Conservation (phyloP, 2,797 vertebrate species). For the Enteromius viviparus region DNA sequence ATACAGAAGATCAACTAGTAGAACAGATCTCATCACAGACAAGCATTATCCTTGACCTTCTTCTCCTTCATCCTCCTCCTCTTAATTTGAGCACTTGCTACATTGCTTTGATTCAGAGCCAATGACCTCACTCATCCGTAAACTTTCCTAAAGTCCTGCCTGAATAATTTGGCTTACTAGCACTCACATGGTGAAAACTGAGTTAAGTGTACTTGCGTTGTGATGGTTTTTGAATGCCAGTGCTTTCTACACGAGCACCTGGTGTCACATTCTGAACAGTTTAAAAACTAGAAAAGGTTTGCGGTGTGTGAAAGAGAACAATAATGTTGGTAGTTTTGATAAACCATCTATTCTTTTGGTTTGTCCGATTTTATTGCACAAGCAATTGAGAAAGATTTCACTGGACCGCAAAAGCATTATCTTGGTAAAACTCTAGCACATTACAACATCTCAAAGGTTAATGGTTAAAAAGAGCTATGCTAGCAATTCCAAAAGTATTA, state of each 20-base stretch:
- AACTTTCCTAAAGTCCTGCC: background rate
- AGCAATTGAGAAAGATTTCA: constrained; percentile 4
- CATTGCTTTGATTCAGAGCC: background rate
- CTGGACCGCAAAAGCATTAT: background rate
- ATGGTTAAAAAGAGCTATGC: constrained; percentile 32
- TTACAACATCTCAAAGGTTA: constrained; percentile 24
- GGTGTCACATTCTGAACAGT: background rate
- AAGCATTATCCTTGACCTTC: background rate
- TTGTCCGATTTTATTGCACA: background rate
- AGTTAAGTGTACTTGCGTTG: background rate
- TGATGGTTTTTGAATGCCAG: background rate
- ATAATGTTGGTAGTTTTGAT: constrained; percentile 12
- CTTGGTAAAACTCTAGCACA: background rate
- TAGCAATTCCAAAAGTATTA: constrained; percentile 53
- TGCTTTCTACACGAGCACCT: background rate
- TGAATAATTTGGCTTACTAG: background rate
- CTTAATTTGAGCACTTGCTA: constrained; percentile 6
- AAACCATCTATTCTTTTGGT: background rate
- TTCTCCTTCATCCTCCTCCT: background rate
- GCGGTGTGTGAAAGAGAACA: background rate
- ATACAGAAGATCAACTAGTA: constrained; percentile 8
- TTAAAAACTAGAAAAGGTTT: background rate
- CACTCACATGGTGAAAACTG: background rate
- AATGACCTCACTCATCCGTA: background rate
- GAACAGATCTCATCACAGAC: background rate